These are phyloP conservation scores for Sabatieria punctata DNA, from an alignment of 2,888 invertebrate genomes.

Conservation along the genomic window DNA sequence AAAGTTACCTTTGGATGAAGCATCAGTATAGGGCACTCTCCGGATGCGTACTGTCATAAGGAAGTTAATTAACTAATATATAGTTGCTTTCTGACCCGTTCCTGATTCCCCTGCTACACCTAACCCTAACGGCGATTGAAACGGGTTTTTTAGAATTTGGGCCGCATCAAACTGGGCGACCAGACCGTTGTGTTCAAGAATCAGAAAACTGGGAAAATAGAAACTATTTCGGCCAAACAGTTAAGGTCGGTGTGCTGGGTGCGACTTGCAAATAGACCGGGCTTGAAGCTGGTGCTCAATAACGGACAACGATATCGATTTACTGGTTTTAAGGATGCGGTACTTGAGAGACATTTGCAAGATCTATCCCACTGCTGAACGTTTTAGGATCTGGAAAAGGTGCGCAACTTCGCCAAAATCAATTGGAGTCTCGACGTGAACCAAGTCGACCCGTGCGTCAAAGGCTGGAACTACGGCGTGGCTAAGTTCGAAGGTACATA, in stretches of 20 bases:
- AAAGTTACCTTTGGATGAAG: too few species aligned
- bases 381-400: slow-evolving; percentile 67
- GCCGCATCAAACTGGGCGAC: slow-evolving; percentile 75
- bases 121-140: too few species aligned
- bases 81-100: too few species aligned
- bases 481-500: slow-evolving; percentile 61
- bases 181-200: slow-evolving; percentile 80
- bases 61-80: too few species aligned
- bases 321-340: slow-evolving; percentile 63
- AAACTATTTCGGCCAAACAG: slow-evolving; percentile 63
- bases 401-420: slow-evolving; percentile 66
- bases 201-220: slow-evolving; percentile 85
- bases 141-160: slow-evolving; percentile 61
- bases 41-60: too few species aligned
- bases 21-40: too few species aligned
- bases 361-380: not conserved
- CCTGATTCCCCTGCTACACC: too few species aligned
- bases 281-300: slow-evolving; percentile 68
- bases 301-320: slow-evolving; percentile 77
- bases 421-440: slow-evolving; percentile 62
- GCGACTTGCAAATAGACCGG: slow-evolving; percentile 73
- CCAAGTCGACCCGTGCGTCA: slow-evolving; percentile 75
- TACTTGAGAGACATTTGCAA: too few species aligned
- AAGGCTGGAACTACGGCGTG: slow-evolving; percentile 99
- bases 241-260: slow-evolving; percentile 81